Evolutionary conservation across 2,113 vertebrate genomes (phyloP), one percentile per base, ranked within the genome.

Genomic region (Protomyctophum bolini): DNA sequence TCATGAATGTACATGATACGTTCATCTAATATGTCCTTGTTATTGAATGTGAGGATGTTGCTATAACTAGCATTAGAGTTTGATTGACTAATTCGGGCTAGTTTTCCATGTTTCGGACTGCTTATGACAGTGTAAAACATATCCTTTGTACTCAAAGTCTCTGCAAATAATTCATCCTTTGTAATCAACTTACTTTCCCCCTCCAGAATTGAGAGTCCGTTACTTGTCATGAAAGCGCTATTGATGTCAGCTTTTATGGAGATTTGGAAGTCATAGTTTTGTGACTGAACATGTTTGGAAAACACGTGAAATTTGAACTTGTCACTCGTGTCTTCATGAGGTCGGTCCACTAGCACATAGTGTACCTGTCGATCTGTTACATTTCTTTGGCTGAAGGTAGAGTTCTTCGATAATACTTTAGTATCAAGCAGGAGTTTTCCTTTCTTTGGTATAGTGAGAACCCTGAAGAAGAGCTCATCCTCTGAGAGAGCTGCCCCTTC

Each of bases 111-210:
- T 70, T 87, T 91, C 10, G 94, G 95, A 78, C 90, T 92, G 60
- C 82, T 90, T 58, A 57, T 90, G 79, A 98, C 65, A 29, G 91
- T 89, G 80, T 97, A 97, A 57, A 86, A 90, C 82, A 97, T 93
- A 4, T 87, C 87, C 72, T 84, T 94, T 55, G 93, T 94, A 66
- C 91, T 91, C 0, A 75, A 69, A 8, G 93, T 95, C 90, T 95
- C 92, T 72, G 94, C 90, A 90, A 95, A 97, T 64, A 98, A 82
- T 33, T 94, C 81, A 0, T 83, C 84, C 82, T 91, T 93, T 4
- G 93, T 97, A 70, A 98, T 95, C 60, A 97, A 79, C 74, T 93
- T 95, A 83, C 90, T 94, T 87, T 95, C 96, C 52, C 96, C 96
- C 87, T 98, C 97, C 73, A 71, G 81, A 77, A 99, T 83, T 8